Base-by-base conservation (phyloP, 1,140 invertebrate species). In the Akabosia matsudoensis region DNA sequence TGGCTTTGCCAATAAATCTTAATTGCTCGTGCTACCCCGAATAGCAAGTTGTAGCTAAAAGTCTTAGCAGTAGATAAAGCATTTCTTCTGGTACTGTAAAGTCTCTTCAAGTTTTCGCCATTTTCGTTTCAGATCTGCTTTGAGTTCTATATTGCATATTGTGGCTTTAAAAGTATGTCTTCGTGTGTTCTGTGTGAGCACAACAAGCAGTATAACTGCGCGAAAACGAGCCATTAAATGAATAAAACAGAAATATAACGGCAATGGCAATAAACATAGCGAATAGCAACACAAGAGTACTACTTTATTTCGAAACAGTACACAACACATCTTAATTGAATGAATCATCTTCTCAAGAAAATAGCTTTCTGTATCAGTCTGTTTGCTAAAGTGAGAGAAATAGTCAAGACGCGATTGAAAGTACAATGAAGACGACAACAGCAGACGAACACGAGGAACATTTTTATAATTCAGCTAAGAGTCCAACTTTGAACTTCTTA, bases 1-100 rank as follows among this genome's bases (percentile, higher is more conserved):
- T n/a, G 24, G 54, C 54, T 56, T 56, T 56, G 54, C 54, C 54
- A 56, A 56, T 56, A 56, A 56, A 56, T 56, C 54, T 56, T 56
- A 56, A 56, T 56, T 56, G 54, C 54, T 56, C 54, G 54, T 56
- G 54, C 3, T 56, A 18, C 37, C 18, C 37, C 37, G n/a, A n/a
- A n/a, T n/a, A n/a, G n/a, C n/a, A n/a, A n/a, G n/a, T n/a, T n/a
- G n/a, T n/a, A n/a, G n/a, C n/a, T n/a, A n/a, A n/a, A n/a, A n/a
- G n/a, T n/a, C n/a, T n/a, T 18, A 45, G 37, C 37, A 45, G 37
- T 7, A 45, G 37, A 10, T 45, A 18, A 10, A 45, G 37, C 18
- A 10, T 45, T 45, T 45, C 37, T 45, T n/a, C n/a, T n/a, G n/a
- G n/a, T n/a, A 45, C 37, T 45, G 37, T 45, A 10, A 7, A 45